These are phyloP conservation scores for Diorhabda elongata DNA, from an alignment of 1,140 invertebrate genomes.

Conservation along the genomic window DNA sequence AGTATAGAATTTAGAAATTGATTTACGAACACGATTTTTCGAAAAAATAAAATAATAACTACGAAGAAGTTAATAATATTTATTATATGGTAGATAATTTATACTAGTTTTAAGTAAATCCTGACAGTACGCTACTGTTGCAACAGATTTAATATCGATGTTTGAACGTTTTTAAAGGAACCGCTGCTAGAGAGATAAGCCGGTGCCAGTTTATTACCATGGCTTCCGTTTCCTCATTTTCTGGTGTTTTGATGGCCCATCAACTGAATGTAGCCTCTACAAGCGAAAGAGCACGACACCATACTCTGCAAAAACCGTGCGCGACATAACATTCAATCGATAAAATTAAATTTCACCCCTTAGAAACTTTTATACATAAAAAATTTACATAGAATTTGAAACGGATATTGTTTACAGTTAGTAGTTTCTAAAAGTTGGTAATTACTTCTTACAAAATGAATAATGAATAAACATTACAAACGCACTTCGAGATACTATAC, in stretches of 20 bases:
- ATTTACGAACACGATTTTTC: too few relatives aligned
- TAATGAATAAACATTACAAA: too few relatives aligned
- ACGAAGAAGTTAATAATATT: too few relatives aligned
- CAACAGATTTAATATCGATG: not conserved
- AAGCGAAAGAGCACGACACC: not conserved
- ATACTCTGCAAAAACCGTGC: not conserved
- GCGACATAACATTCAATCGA: too few relatives aligned
- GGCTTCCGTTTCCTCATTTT: conserved; percentile 1
- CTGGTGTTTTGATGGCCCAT: not conserved
- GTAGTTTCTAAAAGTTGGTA: not conserved
- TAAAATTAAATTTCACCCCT: too few relatives aligned
- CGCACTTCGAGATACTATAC: too few relatives aligned
- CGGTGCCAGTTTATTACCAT: conserved; percentile 1
- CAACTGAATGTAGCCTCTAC: not conserved
- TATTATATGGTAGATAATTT: too few relatives aligned
- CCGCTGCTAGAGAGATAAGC: not conserved
- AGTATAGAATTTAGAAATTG: too few relatives aligned
- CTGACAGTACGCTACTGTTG: not conserved
- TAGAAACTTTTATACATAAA: too few relatives aligned
- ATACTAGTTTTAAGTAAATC: too few relatives aligned
- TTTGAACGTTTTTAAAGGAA: conserved; percentile 3
- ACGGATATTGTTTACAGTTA: conserved; percentile 5
- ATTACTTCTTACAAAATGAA: too few relatives aligned
- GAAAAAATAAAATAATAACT: too few relatives aligned
- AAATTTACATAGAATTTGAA: not conserved